Base-by-base conservation (phyloP, 2,888 invertebrate species). In the Noctua comes region DNA sequence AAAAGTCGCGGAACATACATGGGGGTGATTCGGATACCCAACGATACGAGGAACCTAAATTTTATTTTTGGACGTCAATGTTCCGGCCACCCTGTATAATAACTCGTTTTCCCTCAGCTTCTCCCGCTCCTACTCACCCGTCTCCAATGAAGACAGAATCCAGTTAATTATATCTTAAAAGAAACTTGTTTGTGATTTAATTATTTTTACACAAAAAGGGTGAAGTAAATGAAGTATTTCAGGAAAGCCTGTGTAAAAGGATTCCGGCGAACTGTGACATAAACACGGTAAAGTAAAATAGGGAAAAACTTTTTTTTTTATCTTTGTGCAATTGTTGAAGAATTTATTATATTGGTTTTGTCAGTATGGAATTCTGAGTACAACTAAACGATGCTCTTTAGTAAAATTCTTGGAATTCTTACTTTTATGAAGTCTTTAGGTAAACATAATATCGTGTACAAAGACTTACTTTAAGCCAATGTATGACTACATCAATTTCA, bases 111-210 rank as follows among this genome's bases (percentile, higher is more conserved):
- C 7, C 10, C 11, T 8, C 2, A 51, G 18, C 5, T 40, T 24
- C 13, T 3, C 8, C 6, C 4, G 16, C 6, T 10, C 16, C 54
- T 24, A 11, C 8, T 27, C 7, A 27, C 27, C 8, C 7, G 1
- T 40, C 36, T 43, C 8, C 13, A 68, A 51, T 62, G 51, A 59
- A 68, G 21, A 48, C 51, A 48, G 64, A 36, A 51, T 46, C 54
- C 36, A 70, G 16, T 66, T 48, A 78, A 79, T 78, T 66, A 51
- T 43, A 71, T 66, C 27, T 79, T 70, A 40, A 16, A 71, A 77
- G 24, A 79, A 79, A 57, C 48, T 79, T 78, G 24, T 78, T 79
- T 65, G 27, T 69, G 18, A 24, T 48, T 57, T 54, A 65, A 57
- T 78, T 48, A 0, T 40, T 65, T 66, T 70, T 69, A 40, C 21